Conservation (phyloP, 2,797 vertebrate genomes). For the Emydoidea blandingii region DNA sequence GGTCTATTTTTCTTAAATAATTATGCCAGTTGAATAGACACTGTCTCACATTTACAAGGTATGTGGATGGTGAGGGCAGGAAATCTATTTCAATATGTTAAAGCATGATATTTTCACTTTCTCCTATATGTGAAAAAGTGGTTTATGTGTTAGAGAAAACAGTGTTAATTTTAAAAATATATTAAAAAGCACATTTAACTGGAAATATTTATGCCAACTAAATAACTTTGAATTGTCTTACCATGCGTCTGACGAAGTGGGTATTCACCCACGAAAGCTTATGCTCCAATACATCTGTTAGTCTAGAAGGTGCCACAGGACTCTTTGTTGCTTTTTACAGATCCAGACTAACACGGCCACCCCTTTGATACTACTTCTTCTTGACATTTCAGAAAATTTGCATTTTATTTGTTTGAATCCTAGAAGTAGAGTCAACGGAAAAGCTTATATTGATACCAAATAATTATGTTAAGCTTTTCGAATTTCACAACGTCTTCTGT, state of each 20-base stretch:
- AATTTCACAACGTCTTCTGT: neutral
- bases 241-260: neutral
- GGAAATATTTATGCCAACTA: neutral
- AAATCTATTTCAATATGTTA: neutral
- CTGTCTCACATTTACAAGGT: slow-evolving; percentile 16
- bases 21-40: slow-evolving; percentile 24
- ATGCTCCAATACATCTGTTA: too few species aligned
- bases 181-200: neutral
- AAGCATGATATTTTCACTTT: neutral
- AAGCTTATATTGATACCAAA: neutral
- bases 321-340: too few species aligned
- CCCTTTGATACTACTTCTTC: neutral
- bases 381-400: neutral
- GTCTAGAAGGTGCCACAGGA: too few species aligned
- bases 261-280: too few species aligned
- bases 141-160: neutral
- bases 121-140: neutral
- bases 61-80: slow-evolving; percentile 3
- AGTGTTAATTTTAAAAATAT: neutral
- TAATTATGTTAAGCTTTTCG: neutral
- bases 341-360: too few species aligned
- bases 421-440: neutral
- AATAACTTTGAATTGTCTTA: neutral
- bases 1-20: slow-evolving; percentile 31
- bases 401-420: slow-evolving; percentile 9